These are phyloP conservation scores for Bombus terrestris DNA, from an alignment of 1,140 invertebrate genomes.

Conservation along the genomic window DNA sequence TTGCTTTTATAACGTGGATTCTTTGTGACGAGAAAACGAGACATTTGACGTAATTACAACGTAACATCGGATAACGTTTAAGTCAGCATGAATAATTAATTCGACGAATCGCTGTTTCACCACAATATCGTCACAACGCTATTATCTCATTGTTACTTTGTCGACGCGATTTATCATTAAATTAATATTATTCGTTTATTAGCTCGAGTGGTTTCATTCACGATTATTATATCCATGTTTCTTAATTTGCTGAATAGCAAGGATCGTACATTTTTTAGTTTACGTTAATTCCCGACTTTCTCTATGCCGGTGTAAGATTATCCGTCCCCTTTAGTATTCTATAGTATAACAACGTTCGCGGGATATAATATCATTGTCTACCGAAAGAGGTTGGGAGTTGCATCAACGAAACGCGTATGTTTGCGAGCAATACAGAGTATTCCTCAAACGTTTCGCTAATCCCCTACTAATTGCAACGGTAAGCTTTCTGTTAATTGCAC, in stretches of 20 bases:
- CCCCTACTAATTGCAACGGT: neutral
- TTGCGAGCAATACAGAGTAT: neutral
- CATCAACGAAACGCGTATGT: conserved; percentile 12
- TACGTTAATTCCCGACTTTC: neutral
- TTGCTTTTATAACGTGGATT: neutral
- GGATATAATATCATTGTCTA: neutral
- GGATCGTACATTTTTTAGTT: neutral
- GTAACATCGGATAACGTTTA: neutral
- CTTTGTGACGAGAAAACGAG: neutral
- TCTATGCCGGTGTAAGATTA: neutral
- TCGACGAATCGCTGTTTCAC: neutral
- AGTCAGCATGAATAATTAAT: conserved; percentile 10
- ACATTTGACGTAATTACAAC: neutral
- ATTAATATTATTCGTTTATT: conserved; percentile 2
- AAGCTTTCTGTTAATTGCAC: neutral
- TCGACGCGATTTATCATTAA: neutral
- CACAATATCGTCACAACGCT: neutral
- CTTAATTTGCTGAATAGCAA: neutral
- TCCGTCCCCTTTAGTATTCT: neutral
- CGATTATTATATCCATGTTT: neutral
- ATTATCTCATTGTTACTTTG: neutral
- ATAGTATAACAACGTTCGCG: too few species aligned
- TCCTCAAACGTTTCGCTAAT: neutral
- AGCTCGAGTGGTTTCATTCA: neutral
- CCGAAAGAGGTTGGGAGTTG: neutral